A percentile compares a stretch with the other conserved stretches of the same genome.
phyloP scores from a whole-genome alignment of 1,140 invertebrate genomes.

The Homalodisca vitripennis region DNA sequence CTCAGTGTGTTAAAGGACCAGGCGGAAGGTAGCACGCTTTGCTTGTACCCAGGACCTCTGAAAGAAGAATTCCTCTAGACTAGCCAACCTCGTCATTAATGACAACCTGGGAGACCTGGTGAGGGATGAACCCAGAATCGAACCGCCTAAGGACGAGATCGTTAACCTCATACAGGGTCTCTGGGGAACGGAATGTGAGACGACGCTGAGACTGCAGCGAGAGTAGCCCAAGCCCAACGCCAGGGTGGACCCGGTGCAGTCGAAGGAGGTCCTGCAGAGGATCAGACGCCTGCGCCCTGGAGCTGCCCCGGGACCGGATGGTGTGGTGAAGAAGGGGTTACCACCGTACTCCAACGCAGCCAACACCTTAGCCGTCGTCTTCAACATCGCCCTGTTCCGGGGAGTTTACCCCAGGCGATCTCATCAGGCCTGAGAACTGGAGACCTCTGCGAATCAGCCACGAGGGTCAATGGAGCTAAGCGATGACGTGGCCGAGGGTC shows the following conservation, averaged over 20 bases:
- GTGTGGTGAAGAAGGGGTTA: background rate
- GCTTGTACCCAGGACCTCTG: slow-evolving; percentile 2
- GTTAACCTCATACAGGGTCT: too few species aligned
- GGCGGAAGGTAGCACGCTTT: background rate
- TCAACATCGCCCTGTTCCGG: slow-evolving; percentile 10
- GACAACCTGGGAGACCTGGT: too few species aligned
- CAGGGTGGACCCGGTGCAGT: background rate
- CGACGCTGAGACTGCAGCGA: too few species aligned
- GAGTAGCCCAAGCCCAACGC: too few species aligned
- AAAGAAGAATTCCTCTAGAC: slow-evolving; percentile 2
- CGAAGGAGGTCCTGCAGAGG: background rate
- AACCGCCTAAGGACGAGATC: background rate
- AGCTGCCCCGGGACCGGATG: slow-evolving; percentile 22
- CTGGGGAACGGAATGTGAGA: too few species aligned
- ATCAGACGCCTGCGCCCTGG: slow-evolving; percentile 3
- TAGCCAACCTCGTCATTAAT: background rate
- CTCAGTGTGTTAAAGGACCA: background rate
- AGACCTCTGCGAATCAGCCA: too few species aligned
- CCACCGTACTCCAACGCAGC: too few species aligned
- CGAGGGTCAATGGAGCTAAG: too few species aligned
- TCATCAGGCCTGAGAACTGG: too few species aligned
- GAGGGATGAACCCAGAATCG: background rate
- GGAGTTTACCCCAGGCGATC: slow-evolving; percentile 27
- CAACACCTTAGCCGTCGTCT: slow-evolving; percentile 14
- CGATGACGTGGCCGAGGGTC: too few species aligned